Evolutionary conservation across 2,113 vertebrate genomes (phyloP).

Genomic region (Phrynosoma platyrhinos): DNA sequence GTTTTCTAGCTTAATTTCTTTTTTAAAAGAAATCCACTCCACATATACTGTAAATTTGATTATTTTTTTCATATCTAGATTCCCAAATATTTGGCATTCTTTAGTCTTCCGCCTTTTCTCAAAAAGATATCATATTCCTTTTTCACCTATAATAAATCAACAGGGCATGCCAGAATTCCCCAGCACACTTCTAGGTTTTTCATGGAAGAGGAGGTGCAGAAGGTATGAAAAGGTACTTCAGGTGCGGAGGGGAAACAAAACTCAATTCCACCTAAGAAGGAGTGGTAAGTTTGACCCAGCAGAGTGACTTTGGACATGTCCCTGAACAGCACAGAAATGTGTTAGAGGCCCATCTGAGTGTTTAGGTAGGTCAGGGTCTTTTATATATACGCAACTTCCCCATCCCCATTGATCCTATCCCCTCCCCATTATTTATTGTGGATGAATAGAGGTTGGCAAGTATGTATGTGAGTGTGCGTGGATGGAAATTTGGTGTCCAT

Average conservation of each 20-base stretch:
- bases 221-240: slow-evolving; percentile 28
- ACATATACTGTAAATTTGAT: too few relatives aligned
- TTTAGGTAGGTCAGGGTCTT: background rate
- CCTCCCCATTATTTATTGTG: slow-evolving; percentile 35
- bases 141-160: background rate
- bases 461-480: slow-evolving; percentile 20
- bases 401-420: background rate
- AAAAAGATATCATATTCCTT: background rate
- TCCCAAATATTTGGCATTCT: slow-evolving; percentile 20
- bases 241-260: background rate
- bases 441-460: slow-evolving; percentile 36
- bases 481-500: slow-evolving; percentile 12
- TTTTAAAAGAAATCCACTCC: too few relatives aligned
- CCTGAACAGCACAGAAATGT: background rate
- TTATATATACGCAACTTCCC: slow-evolving; percentile 7
- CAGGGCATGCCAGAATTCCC: background rate
- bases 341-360: background rate
- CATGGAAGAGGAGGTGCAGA: background rate
- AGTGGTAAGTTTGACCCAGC: background rate
- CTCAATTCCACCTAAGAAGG: background rate
- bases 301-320: background rate
- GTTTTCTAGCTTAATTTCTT: background rate
- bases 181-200: background rate
- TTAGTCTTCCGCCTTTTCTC: slow-evolving; percentile 17
- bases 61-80: background rate